Evolutionary conservation across 2,888 invertebrate genomes (phyloP).

Genomic region (Subacronicta megacephala): DNA sequence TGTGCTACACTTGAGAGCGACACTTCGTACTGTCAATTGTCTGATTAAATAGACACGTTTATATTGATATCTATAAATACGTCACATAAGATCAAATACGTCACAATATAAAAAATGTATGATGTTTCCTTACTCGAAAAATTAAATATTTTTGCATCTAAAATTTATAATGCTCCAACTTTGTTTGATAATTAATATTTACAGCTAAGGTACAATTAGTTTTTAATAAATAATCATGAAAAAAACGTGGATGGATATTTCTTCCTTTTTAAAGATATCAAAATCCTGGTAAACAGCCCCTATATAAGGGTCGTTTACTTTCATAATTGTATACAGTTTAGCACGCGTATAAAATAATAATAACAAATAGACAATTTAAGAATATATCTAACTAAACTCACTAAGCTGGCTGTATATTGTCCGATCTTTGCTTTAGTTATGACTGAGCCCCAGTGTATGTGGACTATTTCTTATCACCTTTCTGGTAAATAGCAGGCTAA

Average conservation of each 20-base stretch:
- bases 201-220: no score
- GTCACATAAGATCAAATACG: background rate
- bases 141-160: no score
- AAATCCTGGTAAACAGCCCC: no score
- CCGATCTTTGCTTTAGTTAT: constrained; percentile 22
- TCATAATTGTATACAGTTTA: background rate
- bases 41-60: constrained; percentile 60
- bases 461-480: constrained; percentile 33
- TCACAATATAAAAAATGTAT: no score
- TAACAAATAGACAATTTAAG: constrained; percentile 14
- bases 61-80: constrained; percentile 12
- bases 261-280: no score
- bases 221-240: no score
- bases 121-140: no score
- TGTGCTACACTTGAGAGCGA: constrained; percentile 59
- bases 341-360: constrained; percentile 4
- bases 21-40: constrained; percentile 65
- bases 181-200: no score
- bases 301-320: no score
- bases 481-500: constrained; percentile 33
- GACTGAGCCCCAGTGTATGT: constrained; percentile 16
- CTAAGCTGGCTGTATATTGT: constrained; percentile 18
- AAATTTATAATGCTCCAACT: no score
- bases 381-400: constrained; percentile 3
- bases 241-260: no score